A percentile compares a stretch with the other conserved stretches of the same genome.
These are phyloP conservation scores for Sebastes schlegelii DNA, from an alignment of 2,113 vertebrate species.

Conservation along the genomic window DNA sequence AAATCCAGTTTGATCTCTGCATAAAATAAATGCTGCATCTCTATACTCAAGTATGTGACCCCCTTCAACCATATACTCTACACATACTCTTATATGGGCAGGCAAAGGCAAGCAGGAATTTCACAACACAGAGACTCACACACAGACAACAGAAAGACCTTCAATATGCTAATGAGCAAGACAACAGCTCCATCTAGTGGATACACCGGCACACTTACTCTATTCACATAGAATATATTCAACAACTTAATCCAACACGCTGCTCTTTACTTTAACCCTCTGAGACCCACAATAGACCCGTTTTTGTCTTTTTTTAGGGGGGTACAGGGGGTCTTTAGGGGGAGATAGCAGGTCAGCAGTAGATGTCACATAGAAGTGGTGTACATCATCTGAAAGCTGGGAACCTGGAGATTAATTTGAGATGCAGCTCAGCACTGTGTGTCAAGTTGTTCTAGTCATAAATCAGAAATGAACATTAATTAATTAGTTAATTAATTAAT, in stretches of 20 bases:
- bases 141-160: background rate
- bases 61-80: background rate
- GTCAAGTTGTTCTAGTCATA: too few relatives aligned
- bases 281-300: too few relatives aligned
- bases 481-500: too few relatives aligned
- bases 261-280: background rate
- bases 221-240: background rate
- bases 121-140: background rate
- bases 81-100: background rate
- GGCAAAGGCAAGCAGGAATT: background rate
- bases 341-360: too few relatives aligned
- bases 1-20: constrained; percentile 21
- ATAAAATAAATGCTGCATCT: background rate
- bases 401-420: too few relatives aligned
- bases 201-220: accelerated
- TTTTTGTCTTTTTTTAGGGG: too few relatives aligned
- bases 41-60: constrained; percentile 1
- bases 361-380: too few relatives aligned
- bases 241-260: background rate
- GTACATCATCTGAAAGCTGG: too few relatives aligned
- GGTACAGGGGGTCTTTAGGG: too few relatives aligned
- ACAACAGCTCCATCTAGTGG: constrained; percentile 75
- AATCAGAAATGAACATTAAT: too few relatives aligned
- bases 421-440: too few relatives aligned
- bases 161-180: background rate